A percentile compares a stretch with the other conserved stretches of the same genome.
phyloP scores from a whole-genome alignment of 2,888 invertebrate species.

The Orthosia incerta region DNA sequence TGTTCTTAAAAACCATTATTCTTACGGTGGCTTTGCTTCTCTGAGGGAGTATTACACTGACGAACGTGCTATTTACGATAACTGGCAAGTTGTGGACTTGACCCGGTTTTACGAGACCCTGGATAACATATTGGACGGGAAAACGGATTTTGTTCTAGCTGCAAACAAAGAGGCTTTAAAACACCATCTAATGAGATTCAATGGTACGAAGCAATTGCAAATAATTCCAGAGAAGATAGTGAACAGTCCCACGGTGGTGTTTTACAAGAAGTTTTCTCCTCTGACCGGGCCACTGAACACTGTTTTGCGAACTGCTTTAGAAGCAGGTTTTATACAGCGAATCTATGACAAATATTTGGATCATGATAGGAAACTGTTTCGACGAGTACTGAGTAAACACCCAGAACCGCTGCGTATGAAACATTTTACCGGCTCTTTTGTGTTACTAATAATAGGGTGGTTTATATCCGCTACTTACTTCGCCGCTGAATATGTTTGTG shows the following conservation, averaged over 20 bases:
- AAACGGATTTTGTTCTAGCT: conserved; percentile 76
- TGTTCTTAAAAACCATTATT: conserved; percentile 61
- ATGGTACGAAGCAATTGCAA: conserved; percentile 73
- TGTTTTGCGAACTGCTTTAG: conserved; percentile 71
- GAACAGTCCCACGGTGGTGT: conserved; percentile 79
- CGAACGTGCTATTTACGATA: conserved; percentile 71
- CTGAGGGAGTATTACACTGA: conserved; percentile 75
- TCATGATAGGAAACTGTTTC: conserved; percentile 61
- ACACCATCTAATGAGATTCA: conserved; percentile 69
- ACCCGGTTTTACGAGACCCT: conserved; percentile 61
- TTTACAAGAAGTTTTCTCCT: conserved; percentile 76
- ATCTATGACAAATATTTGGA: conserved; percentile 66
- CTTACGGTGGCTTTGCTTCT: conserved; percentile 74
- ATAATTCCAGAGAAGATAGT: conserved; percentile 79
- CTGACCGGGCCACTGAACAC: conserved; percentile 69
- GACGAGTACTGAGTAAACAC: conserved; percentile 19
- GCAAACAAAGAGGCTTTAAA: conserved; percentile 73
- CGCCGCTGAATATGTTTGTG: conserved; percentile 72
- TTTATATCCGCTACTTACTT: conserved; percentile 73
- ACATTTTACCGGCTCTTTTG: conserved; percentile 72
- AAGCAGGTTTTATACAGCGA: conserved; percentile 75
- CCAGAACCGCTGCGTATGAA: conserved; percentile 66
- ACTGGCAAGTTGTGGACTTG: conserved; percentile 71
- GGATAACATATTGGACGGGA: conserved; percentile 71
- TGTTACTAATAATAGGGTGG: conserved; percentile 73